Evolutionary conservation across 2,113 vertebrate genomes (phyloP).

Genomic region (Zosterops lateralis): DNA sequence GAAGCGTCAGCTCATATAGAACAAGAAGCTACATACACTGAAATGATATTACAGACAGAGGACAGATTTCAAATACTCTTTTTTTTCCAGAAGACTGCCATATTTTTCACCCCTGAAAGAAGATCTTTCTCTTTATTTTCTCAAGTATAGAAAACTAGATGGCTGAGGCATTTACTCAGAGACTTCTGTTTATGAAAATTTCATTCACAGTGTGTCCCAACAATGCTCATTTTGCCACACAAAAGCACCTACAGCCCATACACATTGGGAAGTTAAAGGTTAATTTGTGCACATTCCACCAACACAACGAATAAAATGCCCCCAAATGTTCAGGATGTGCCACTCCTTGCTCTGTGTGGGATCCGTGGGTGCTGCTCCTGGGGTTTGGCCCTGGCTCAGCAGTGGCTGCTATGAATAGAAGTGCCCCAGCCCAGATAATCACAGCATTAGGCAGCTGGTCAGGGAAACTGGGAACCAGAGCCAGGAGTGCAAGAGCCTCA

Average conservation of each 20-base stretch:
- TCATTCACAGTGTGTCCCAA: not conserved
- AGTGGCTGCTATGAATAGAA: constrained; percentile 7
- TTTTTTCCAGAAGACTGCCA: not conserved
- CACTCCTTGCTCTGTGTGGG: not conserved
- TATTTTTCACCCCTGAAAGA: not conserved
- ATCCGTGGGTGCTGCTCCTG: not conserved
- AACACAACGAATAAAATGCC: not conserved
- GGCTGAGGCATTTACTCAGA: not conserved
- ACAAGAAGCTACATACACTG: not conserved
- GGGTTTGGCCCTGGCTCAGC: not conserved
- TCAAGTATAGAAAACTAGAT: not conserved
- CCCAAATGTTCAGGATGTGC: not conserved
- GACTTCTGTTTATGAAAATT: not conserved
- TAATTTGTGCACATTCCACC: not conserved
- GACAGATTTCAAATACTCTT: not conserved
- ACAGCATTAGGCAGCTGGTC: not conserved
- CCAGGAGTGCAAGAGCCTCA: not conserved
- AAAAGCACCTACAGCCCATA: not conserved
- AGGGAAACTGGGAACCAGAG: not conserved
- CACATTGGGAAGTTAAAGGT: not conserved
- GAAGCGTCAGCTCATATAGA: not conserved
- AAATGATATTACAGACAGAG: not conserved
- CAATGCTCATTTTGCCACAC: not conserved
- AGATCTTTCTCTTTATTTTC: not conserved
- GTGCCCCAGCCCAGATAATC: not conserved